Percentiles rank a stretch among this genome's conserved stretches.
phyloP scores from a whole-genome alignment of 2,113 vertebrate species.

The Malurus alboscapulatus region DNA sequence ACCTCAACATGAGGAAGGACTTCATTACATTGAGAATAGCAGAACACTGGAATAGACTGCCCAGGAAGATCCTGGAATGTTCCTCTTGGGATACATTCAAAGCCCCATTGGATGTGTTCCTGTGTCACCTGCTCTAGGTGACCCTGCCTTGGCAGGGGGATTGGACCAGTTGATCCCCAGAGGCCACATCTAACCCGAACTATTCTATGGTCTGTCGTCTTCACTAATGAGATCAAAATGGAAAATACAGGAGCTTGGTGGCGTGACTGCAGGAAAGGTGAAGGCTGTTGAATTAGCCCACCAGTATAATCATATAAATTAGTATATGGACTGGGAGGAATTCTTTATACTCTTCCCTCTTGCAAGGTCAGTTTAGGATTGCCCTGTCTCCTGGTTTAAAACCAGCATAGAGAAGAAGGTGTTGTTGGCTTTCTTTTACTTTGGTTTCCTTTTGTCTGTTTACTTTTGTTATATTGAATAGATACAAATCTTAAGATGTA shows the following conservation, averaged over 20 bases:
- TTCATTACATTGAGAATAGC: not conserved
- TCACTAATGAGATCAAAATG: not conserved
- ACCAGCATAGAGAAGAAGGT: not conserved
- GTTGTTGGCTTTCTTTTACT: not conserved
- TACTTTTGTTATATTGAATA: not conserved
- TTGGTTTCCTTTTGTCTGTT: not conserved
- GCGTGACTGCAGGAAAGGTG: not conserved
- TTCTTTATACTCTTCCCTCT: not conserved
- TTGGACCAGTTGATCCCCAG: not conserved
- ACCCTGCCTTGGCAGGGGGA: not conserved
- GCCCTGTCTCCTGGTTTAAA: not conserved
- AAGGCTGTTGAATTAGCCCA: not conserved
- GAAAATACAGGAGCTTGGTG: not conserved
- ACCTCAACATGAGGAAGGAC: not conserved
- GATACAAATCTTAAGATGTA: not conserved
- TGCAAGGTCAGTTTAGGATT: not conserved
- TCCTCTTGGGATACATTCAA: not conserved
- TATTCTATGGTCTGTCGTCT: not conserved
- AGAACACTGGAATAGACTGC: not conserved
- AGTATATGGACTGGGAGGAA: not conserved
- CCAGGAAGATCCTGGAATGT: not conserved
- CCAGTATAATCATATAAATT: not conserved
- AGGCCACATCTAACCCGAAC: not conserved
- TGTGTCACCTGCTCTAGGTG: not conserved
- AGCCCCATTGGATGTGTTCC: rapidly evolving